A percentile compares a stretch with the other conserved stretches of the same genome.
phyloP scores from a whole-genome alignment of 2,888 invertebrate genomes.

The Prenolepis imparis region DNA sequence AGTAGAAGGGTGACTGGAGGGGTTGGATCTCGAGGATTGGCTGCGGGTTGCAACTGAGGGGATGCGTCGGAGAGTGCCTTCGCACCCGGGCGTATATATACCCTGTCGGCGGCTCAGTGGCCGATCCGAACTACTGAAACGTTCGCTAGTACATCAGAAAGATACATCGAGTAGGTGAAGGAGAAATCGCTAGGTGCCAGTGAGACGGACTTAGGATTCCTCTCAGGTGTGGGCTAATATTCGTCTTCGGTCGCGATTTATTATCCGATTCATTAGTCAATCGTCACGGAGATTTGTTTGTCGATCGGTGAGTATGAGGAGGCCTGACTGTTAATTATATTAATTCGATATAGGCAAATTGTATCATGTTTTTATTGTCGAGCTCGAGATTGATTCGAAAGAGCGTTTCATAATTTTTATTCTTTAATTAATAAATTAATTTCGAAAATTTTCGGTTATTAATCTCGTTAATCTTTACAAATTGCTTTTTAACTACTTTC shows the following conservation, averaged over 20 bases:
- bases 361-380: neutral
- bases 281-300: constrained; percentile 13
- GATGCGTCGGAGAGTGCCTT: constrained; percentile 76
- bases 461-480: neutral
- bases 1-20: constrained; percentile 62
- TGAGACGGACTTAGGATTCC: neutral
- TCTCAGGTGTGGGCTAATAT: neutral
- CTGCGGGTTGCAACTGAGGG: constrained; percentile 73
- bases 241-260: neutral
- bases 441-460: neutral
- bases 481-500: neutral
- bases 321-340: neutral
- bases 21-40: constrained; percentile 75
- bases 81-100: constrained; percentile 78
- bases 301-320: neutral
- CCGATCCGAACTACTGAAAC: constrained; percentile 70
- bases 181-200: neutral
- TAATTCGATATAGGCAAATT: neutral
- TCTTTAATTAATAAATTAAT: neutral
- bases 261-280: neutral
- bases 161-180: neutral
- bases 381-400: neutral
- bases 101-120: constrained; percentile 65
- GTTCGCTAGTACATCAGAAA: constrained; percentile 50
- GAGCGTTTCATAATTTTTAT: neutral